A percentile compares a stretch with the other conserved stretches of the same genome.
Conservation (phyloP, 2,797 vertebrate species). For the Acipenser ruthenus region DNA sequence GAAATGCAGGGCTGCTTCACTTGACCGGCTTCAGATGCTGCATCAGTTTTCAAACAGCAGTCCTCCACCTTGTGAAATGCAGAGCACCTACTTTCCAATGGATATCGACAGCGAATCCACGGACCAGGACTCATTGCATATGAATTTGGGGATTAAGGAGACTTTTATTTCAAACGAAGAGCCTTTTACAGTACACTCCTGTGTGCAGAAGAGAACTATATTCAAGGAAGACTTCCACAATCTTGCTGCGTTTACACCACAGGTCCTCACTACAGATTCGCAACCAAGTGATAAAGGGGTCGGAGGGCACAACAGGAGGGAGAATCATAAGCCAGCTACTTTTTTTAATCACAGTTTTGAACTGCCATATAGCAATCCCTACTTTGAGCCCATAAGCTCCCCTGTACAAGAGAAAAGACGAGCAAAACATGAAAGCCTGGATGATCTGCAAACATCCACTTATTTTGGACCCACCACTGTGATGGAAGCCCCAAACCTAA, state of each 20-base stretch:
- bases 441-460: conserved; percentile 85
- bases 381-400: conserved; percentile 69
- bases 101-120: conserved; percentile 75
- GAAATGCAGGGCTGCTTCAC: conserved; percentile 68
- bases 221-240: conserved; percentile 89
- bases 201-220: conserved; percentile 78
- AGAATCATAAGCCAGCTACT: conserved; percentile 64
- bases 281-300: conserved; percentile 49
- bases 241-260: conserved; percentile 67
- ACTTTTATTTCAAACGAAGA: conserved; percentile 57
- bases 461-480: conserved; percentile 86
- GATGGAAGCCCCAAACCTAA: conserved; percentile 61
- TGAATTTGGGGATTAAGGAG: conserved; percentile 59
- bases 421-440: conserved; percentile 86
- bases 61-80: conserved; percentile 75
- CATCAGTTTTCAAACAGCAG: conserved; percentile 63
- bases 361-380: conserved; percentile 82
- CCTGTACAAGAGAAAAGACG: conserved; percentile 70
- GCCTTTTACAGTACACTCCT: conserved; percentile 71
- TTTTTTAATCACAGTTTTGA: conserved; percentile 95
- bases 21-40: conserved; percentile 77
- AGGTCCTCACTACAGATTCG: conserved; percentile 47
- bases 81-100: conserved; percentile 88
- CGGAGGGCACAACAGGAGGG: conserved; percentile 57
- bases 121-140: conserved; percentile 76